Evolutionary conservation across 2,888 invertebrate genomes (phyloP), one percentile per base, ranked within the genome.

Genomic region (Metalampra italica): DNA sequence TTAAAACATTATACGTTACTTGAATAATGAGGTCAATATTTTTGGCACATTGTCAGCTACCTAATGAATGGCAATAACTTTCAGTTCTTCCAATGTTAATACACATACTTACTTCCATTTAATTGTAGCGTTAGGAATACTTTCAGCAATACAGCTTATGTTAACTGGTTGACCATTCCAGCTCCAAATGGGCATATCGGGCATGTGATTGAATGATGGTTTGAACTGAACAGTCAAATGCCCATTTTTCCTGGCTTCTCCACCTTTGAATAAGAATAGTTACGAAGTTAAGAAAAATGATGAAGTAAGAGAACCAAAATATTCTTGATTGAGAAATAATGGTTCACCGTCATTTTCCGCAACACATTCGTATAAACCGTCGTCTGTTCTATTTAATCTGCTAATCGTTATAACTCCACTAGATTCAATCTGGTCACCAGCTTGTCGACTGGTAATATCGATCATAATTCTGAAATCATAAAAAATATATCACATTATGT

Each of bases 111-210:
- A 92, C 77, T 91, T 92, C 97, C 97, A 97, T 69, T 93, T 92
- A 61, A 97, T 96, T 7, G 97, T 97, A 0, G 97, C 97, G 75
- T 97, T 97, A 3, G 97, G 97, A 65, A 97, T 91, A 71, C 93
- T 92, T 78, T 96, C 95, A n/a, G 97, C 96, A 42, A 95, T 90
- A 72, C 97, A 97, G 52, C 95, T 95, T 7, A 97, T 90, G 77
- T 97, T 97, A 1, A 94, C 95, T 0, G 94, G 93, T 62, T 92
- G 92, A 38, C 92, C 91, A 44, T 94, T 93, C 97, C 97, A 97
- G 32, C 94, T 94, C 92, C 95, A 97, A 0, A 93, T 92, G 0
- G 95, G 95, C 3, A 94, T 92, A 37, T 92, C 89, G 34, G 93
- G 91, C 81, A 91, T 91, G 38, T 92, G 91, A 40, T 92, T 93